Evolutionary conservation across 2,797 vertebrate species (phyloP), one percentile per base, ranked within the genome.

Genomic region (Anas bahamensis): DNA sequence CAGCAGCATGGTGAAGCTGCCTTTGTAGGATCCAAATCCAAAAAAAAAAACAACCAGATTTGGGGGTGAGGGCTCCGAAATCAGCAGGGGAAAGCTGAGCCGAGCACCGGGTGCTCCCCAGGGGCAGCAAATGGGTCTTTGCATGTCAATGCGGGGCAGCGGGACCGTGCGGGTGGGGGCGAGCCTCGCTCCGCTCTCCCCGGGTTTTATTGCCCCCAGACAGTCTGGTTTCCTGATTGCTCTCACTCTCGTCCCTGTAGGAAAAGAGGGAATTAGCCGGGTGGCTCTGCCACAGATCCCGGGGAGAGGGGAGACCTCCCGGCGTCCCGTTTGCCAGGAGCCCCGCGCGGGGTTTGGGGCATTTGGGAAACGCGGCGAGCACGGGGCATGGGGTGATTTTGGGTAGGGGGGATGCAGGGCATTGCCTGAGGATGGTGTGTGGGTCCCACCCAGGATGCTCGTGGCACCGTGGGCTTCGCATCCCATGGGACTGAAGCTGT

Each of bases 161-260:
- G 17, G 97, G 93, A 86, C 66, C 73, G 75, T 3, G 84, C 69
- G 52, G 18, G 10, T 4, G 95, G 83, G 92, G 77, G 72, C 93
- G 63, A 33, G 17, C 48, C 73, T 91, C 64, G 39, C 16, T 33
- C 95, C 88, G 85, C 91, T 94, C 94, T 96, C 83, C 57, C 17
- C 46, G 83, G 93, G 86, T 64, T 98, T 98, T 98, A 97, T 98
- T 97, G 96, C 97, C 93, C 94, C 93, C 85, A 95, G 96, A 97
- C 96, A 72, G 97, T 96, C 94, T 96, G 95, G 94, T 95, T 96
- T 97, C 94, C 96, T 97, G 97, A 98, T 97, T 97, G 97, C 94
- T 86, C n/a, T 79, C n/a, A 64, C 96, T 95, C 95, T 70, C 97
- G 95, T 97, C 96, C 95, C 95, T 93, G 60, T 74, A 91, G 96